These are phyloP conservation scores for Bactericera cockerelli DNA, from an alignment of 1,140 invertebrate species.

Conservation along the genomic window DNA sequence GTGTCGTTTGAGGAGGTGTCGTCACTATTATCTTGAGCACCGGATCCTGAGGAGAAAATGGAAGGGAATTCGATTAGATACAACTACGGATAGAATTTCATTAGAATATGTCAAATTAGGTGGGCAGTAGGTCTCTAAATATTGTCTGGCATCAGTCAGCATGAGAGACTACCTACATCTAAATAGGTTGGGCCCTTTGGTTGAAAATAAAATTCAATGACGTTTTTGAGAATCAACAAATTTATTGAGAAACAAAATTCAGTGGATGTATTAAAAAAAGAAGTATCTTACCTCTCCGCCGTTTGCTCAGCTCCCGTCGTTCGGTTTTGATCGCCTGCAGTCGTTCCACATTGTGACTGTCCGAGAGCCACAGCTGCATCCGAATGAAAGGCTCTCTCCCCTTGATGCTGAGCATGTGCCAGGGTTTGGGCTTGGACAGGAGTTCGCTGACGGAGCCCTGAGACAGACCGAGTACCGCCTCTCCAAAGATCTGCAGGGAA, in stretches of 20 bases:
- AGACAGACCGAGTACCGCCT: constrained; percentile 86
- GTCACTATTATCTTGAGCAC: constrained; percentile 51
- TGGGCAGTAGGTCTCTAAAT: no score
- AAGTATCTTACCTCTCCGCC: constrained; percentile 43
- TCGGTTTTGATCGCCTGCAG: constrained; percentile 78
- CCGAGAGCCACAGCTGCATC: constrained; percentile 94
- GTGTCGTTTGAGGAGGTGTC: constrained; percentile 77
- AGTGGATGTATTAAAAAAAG: no score
- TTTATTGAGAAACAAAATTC: no score
- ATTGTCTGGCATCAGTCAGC: no score
- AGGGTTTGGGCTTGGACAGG: constrained; percentile 93
- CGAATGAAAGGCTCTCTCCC: constrained; percentile 94
- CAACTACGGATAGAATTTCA: no score
- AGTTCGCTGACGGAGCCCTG: constrained; percentile 95
- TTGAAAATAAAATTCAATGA: no score
- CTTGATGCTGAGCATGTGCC: constrained; percentile 98
- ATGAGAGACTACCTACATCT: no score
- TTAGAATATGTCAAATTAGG: no score
- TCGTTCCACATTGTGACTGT: constrained; percentile 81
- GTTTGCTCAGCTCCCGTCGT: constrained; percentile 72
- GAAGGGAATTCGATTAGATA: no score
- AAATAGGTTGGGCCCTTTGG: no score
- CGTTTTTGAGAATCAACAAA: no score
- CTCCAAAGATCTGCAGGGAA: constrained; percentile 83
- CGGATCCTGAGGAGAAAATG: constrained; percentile 20